Evolutionary conservation across 2,888 invertebrate genomes (phyloP).

Genomic region (Laspeyria flexula): DNA sequence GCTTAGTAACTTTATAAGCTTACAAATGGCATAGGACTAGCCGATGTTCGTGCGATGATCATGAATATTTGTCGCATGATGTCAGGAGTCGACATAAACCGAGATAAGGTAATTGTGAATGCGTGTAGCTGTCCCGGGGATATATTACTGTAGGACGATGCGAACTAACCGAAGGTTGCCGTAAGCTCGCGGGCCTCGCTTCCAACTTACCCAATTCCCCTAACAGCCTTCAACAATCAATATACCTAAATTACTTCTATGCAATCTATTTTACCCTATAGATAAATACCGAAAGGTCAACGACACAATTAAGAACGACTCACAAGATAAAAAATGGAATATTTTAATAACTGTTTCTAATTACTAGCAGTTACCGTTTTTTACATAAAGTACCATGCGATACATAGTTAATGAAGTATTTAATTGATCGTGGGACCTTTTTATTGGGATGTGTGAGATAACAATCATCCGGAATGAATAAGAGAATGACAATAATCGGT

Average conservation of each 20-base stretch:
- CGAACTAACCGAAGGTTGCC: neutral
- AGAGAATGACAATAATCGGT: constrained; percentile 40
- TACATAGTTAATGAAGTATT: constrained; percentile 27
- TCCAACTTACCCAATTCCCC: constrained; percentile 6
- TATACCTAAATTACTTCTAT: constrained; percentile 1
- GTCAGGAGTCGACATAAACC: constrained; percentile 68
- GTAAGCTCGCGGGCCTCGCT: neutral
- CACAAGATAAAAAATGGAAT: constrained; percentile 38
- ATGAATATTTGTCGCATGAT: constrained; percentile 78
- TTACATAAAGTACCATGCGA: constrained; percentile 16
- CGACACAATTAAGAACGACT: constrained; percentile 41
- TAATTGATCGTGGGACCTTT: constrained; percentile 23
- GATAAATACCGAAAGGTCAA: constrained; percentile 39
- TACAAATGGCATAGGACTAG: constrained; percentile 1
- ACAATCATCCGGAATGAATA: constrained; percentile 37
- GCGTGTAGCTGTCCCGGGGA: constrained; percentile 77
- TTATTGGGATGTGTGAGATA: constrained; percentile 47
- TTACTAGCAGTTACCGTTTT: constrained; percentile 42
- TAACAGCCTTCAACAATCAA: constrained; percentile 14
- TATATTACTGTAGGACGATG: constrained; percentile 64
- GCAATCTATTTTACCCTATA: constrained; percentile 27
- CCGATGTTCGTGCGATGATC: constrained; percentile 46
- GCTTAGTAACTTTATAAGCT: neutral
- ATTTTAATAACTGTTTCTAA: constrained; percentile 45
- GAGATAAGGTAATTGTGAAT: constrained; percentile 83